Evolutionary conservation across 30 jellyfish, hydroid and myxozoan genomes (phyloP).

Genomic region (Pelagia noctiluca): DNA sequence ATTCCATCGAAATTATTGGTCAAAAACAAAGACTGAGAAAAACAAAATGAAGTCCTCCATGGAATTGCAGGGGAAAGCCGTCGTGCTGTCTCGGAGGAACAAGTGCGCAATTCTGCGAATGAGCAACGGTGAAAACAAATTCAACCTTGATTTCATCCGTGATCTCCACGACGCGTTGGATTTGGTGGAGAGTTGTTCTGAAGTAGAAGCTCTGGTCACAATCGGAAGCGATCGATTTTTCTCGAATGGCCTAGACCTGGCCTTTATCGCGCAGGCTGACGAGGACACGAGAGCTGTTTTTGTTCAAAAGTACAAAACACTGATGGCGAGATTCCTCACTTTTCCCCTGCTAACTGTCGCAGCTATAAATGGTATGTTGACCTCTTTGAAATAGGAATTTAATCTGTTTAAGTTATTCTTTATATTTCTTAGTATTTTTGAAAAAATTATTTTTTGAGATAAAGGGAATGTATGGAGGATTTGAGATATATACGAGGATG

Average conservation of each 20-base stretch:
- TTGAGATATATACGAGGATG: no score
- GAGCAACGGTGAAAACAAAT: slow-evolving; percentile 63
- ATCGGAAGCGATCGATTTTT: slow-evolving; percentile 59
- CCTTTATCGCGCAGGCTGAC: slow-evolving; percentile 35
- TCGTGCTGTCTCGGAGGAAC: slow-evolving; percentile 25
- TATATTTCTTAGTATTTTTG: no score
- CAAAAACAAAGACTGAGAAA: background rate
- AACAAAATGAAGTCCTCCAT: slow-evolving; percentile 1
- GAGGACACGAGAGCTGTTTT: slow-evolving; percentile 19
- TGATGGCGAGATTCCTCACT: slow-evolving; percentile 66
- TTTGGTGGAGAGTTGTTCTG: slow-evolving; percentile 36
- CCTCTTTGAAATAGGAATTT: background rate
- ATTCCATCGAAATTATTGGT: no score
- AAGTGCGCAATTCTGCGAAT: slow-evolving; percentile 64
- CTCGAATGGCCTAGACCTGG: slow-evolving; percentile 71
- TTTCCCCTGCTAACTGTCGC: slow-evolving; percentile 80
- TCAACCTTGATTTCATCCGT: slow-evolving; percentile 36
- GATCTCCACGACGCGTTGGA: slow-evolving; percentile 56
- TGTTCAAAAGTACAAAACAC: slow-evolving; percentile 46
- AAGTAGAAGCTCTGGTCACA: slow-evolving; percentile 67
- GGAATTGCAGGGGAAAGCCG: slow-evolving; percentile 10
- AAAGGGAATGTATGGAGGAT: no score
- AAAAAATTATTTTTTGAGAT: no score
- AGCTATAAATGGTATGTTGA: slow-evolving; percentile 63
- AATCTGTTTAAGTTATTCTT: background rate